Percentiles rank a stretch among this genome's conserved stretches.
phyloP scores from a whole-genome alignment of 2,888 invertebrate species.

The Dromius quadrimaculatus region DNA sequence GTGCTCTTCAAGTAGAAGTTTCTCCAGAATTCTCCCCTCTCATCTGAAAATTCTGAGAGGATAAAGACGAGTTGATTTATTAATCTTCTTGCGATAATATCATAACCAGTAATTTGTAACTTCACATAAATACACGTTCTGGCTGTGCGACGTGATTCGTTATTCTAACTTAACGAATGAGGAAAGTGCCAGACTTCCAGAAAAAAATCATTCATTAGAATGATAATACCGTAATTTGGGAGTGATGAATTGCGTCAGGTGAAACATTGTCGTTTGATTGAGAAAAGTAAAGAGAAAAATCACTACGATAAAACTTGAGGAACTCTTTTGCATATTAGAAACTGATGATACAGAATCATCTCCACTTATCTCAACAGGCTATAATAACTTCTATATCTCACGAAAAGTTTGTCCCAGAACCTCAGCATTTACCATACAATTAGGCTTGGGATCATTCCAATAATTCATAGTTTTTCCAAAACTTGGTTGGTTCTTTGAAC shows the following conservation, averaged over 20 bases:
- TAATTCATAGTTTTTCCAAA: no score
- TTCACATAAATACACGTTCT: conserved; percentile 49
- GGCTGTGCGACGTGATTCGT: conserved; percentile 17
- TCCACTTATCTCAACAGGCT: no score
- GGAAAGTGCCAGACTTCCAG: not conserved
- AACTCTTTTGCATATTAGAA: no score
- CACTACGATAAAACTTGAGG: not conserved
- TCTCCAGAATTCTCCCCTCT: no score
- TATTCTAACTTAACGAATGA: conserved; percentile 28
- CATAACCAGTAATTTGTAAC: conserved; percentile 51
- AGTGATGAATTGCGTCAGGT: conserved; percentile 18
- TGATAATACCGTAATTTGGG: conserved; percentile 37
- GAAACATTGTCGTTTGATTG: conserved; percentile 25
- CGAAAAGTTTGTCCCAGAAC: no score
- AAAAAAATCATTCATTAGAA: conserved; percentile 43
- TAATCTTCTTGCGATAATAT: conserved; percentile 49
- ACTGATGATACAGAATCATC: no score
- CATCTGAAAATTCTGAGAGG: conserved; percentile 26
- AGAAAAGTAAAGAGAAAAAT: not conserved
- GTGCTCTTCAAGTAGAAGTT: no score
- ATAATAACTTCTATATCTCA: no score
- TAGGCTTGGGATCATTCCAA: no score
- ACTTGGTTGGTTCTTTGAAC: no score
- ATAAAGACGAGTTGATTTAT: conserved; percentile 51
- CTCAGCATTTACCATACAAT: no score